These are phyloP conservation scores for Drosophila stalkeri DNA, from an alignment of 2,888 invertebrate genomes.

Conservation along the genomic window DNA sequence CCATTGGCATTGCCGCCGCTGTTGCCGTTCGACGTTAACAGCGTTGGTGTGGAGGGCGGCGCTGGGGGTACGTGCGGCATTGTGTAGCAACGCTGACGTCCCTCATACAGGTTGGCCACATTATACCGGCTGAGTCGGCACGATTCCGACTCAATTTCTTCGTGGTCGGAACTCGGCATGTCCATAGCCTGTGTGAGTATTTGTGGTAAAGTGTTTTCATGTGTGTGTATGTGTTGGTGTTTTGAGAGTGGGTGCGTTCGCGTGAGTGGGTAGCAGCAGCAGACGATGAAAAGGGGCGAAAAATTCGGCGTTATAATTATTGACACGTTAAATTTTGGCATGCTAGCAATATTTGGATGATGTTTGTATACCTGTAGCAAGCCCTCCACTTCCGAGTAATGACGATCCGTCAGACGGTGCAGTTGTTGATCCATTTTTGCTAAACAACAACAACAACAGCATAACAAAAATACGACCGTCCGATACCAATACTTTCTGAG, in stretches of 20 bases:
- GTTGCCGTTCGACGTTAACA: conserved; percentile 75
- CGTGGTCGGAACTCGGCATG: conserved; percentile 73
- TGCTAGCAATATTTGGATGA: conserved; percentile 16
- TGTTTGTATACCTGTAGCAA: conserved; percentile 63
- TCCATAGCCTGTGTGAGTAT: conserved; percentile 64
- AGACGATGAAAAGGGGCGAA: conserved; percentile 41
- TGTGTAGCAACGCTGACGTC: conserved; percentile 80
- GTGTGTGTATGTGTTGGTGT: conserved; percentile 34
- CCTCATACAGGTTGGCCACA: conserved; percentile 70
- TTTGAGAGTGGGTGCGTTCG: conserved; percentile 66
- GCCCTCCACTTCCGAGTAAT: conserved; percentile 73
- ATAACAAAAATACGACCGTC: conserved; percentile 55
- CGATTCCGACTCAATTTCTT: conserved; percentile 69
- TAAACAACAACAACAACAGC: conserved; percentile 64
- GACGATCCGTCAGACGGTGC: conserved; percentile 76
- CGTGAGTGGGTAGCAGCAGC: conserved; percentile 52
- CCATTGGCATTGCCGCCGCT: conserved; percentile 53
- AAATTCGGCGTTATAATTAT: conserved; percentile 49
- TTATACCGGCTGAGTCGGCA: conserved; percentile 72
- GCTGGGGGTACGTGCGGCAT: conserved; percentile 82
- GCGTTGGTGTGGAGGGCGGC: conserved; percentile 82
- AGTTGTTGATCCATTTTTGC: conserved; percentile 74
- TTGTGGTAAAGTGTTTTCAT: conserved; percentile 25
- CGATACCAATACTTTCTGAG: conserved; percentile 51
- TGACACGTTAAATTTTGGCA: conserved; percentile 9